A percentile compares a stretch with the other conserved stretches of the same genome.
phyloP scores from a whole-genome alignment of 2,888 invertebrate genomes.

The Lasioglossum malachurum region DNA sequence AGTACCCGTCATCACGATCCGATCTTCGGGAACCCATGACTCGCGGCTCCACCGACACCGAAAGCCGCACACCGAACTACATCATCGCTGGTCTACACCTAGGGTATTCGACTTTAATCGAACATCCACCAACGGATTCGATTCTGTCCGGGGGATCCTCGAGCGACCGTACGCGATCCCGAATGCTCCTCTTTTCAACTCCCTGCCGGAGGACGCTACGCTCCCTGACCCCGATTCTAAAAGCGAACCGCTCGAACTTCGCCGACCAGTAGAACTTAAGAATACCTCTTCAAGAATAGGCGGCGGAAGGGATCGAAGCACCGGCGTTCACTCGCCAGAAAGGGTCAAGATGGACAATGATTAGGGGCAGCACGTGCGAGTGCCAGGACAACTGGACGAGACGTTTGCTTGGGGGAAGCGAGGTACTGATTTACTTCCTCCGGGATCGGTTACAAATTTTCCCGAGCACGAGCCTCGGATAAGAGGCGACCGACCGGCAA shows the following conservation, averaged over 20 bases:
- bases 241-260: constrained; percentile 1
- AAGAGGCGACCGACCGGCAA: constrained; percentile 26
- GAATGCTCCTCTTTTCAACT: neutral
- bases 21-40: constrained; percentile 19
- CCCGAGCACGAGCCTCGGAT: constrained; percentile 4
- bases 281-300: neutral
- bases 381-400: constrained; percentile 13
- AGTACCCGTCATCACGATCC: constrained; percentile 33
- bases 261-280: neutral
- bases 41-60: constrained; percentile 31
- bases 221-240: constrained; percentile 15
- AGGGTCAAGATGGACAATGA: neutral
- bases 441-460: constrained; percentile 1
- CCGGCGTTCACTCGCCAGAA: neutral
- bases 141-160: neutral
- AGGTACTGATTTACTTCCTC: constrained; percentile 23
- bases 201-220: neutral
- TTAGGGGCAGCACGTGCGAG: neutral
- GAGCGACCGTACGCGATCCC: constrained; percentile 22
- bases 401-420: constrained; percentile 4
- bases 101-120: neutral
- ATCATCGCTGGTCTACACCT: constrained; percentile 42
- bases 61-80: constrained; percentile 44
- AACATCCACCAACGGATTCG: neutral
- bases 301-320: neutral